phyloP scores from a whole-genome alignment of 2,113 vertebrate species.

The Camelus dromedarius region DNA sequence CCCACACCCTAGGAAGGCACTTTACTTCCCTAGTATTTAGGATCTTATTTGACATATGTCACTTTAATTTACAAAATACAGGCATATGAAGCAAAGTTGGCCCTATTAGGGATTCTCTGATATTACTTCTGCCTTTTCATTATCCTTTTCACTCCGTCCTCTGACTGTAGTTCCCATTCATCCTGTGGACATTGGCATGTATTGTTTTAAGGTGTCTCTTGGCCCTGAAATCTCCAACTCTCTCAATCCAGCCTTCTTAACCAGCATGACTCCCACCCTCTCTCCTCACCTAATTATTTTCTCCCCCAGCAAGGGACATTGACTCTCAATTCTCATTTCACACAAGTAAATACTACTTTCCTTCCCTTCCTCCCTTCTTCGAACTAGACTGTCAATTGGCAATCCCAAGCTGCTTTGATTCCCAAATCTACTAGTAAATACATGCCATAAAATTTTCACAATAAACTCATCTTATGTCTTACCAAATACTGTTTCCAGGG shows the following conservation, averaged over 20 bases:
- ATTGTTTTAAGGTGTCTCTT: neutral
- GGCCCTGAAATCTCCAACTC: neutral
- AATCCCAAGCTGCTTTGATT: neutral
- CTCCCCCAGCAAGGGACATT: neutral
- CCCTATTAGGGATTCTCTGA: neutral
- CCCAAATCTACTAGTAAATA: neutral
- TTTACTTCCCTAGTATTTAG: neutral
- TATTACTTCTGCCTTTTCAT: neutral
- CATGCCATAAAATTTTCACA: neutral
- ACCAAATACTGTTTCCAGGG: neutral
- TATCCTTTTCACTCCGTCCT: neutral
- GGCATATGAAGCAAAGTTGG: neutral
- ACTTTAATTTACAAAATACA: neutral
- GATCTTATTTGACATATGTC: neutral
- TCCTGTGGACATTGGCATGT: accelerated
- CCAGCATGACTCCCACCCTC: neutral
- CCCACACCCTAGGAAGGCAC: neutral
- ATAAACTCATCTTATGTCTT: neutral
- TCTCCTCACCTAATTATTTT: neutral
- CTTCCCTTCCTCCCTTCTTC: neutral
- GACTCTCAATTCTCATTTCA: neutral
- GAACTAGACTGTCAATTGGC: neutral
- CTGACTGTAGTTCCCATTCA: neutral
- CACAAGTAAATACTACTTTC: neutral
- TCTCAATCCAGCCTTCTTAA: neutral